Evolutionary conservation across 2,113 vertebrate species (phyloP).

Genomic region (Nycticryphes semicollaris): DNA sequence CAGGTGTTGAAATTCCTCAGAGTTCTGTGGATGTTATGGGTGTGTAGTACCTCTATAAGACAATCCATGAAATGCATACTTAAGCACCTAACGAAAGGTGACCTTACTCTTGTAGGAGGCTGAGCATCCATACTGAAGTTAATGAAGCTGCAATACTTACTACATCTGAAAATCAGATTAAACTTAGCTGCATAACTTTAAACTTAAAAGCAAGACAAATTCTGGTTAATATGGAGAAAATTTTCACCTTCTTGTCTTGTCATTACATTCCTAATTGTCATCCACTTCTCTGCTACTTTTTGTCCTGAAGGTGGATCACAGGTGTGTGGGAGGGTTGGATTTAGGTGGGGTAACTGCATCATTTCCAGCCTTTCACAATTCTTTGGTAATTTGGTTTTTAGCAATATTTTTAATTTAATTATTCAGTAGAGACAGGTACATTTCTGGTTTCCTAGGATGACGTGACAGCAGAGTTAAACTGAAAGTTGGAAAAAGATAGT

Average conservation of each 20-base stretch:
- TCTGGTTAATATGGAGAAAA: not conserved
- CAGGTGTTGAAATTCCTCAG: not conserved
- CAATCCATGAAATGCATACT: not conserved
- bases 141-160: slow-evolving; percentile 3
- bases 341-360: not conserved
- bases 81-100: not conserved
- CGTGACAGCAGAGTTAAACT: not conserved
- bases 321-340: not conserved
- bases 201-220: not conserved
- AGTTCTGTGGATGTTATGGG: not conserved
- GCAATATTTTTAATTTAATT: not conserved
- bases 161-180: slow-evolving; percentile 11
- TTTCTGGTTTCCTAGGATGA: not conserved
- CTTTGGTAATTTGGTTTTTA: not conserved
- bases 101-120: not conserved
- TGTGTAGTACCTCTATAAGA: not conserved
- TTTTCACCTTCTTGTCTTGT: not conserved
- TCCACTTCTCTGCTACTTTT: not conserved
- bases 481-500: not conserved
- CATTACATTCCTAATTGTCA: not conserved
- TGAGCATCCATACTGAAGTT: not conserved
- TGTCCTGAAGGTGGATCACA: not conserved
- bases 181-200: not conserved
- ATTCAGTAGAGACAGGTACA: not conserved
- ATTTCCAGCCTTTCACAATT: not conserved